phyloP scores from a whole-genome alignment of 2,888 invertebrate species.

The Megaustenia siamemsis region DNA sequence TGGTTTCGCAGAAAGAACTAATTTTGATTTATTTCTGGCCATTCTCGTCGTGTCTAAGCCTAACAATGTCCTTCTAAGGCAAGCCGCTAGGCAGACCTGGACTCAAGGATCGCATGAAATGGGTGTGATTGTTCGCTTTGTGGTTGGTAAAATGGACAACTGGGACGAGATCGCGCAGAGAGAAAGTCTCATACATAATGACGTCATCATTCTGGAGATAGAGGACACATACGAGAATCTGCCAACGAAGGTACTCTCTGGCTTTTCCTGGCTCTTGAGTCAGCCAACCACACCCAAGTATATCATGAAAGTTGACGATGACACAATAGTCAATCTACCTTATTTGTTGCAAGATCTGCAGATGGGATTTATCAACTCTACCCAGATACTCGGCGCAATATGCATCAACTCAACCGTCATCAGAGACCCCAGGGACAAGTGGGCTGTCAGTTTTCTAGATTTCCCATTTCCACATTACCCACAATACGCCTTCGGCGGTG shows the following conservation, averaged over 20 bases:
- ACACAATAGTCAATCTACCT: constrained; percentile 61
- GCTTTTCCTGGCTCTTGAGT: constrained; percentile 57
- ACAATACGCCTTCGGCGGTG: constrained; percentile 61
- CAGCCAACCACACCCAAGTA: constrained; percentile 46
- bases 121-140: constrained; percentile 55
- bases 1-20: neutral
- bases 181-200: constrained; percentile 57
- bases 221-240: constrained; percentile 61
- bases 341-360: constrained; percentile 56
- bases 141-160: constrained; percentile 54
- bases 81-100: constrained; percentile 61
- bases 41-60: constrained; percentile 60
- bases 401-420: constrained; percentile 58
- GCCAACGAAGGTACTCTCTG: constrained; percentile 59
- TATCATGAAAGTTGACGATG: constrained; percentile 65
- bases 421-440: constrained; percentile 59
- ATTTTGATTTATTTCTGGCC: constrained; percentile 42
- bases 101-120: constrained; percentile 33
- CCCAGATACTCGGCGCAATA: constrained; percentile 60
- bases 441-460: constrained; percentile 58
- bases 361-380: constrained; percentile 33
- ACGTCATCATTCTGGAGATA: constrained; percentile 59
- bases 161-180: constrained; percentile 58
- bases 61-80: constrained; percentile 56
- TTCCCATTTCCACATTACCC: constrained; percentile 57